Percentiles rank a stretch among this genome's conserved stretches.
Conservation (phyloP, 2,113 vertebrate genomes). For the Mustela lutreola region DNA sequence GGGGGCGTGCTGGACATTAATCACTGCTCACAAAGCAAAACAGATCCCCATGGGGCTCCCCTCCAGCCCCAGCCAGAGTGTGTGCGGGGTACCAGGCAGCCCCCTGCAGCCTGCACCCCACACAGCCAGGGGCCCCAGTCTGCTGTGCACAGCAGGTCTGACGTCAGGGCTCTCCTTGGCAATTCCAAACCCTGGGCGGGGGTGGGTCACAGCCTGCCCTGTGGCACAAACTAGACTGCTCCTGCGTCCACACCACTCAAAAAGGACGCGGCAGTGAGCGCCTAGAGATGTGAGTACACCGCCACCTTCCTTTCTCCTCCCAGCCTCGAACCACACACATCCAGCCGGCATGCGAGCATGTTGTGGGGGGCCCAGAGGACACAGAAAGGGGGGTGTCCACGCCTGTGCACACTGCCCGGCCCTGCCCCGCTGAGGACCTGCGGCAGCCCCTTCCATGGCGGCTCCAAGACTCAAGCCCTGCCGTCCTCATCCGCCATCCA, state of each 20-base stretch:
- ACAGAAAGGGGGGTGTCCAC: accelerated
- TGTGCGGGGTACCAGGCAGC: not conserved
- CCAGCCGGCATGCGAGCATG: not conserved
- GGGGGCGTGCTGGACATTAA: too few species aligned
- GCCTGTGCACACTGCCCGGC: too few species aligned
- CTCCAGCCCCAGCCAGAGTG: not conserved
- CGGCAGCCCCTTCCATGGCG: not conserved
- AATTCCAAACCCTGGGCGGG: not conserved
- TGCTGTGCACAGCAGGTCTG: not conserved
- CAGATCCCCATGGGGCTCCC: not conserved
- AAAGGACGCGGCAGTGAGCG: not conserved
- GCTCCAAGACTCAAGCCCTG: not conserved
- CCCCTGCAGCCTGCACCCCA: not conserved
- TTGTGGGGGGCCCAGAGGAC: not conserved
- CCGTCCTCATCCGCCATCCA: not conserved
- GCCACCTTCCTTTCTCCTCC: not conserved
- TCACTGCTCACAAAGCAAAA: not conserved
- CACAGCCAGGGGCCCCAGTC: not conserved
- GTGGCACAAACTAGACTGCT: not conserved
- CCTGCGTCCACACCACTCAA: not conserved
- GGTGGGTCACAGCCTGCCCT: not conserved
- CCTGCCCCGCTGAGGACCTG: not conserved
- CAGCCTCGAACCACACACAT: not conserved
- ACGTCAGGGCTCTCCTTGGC: not conserved
- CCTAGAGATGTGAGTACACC: not conserved